A percentile compares a stretch with the other conserved stretches of the same genome.
phyloP scores from a whole-genome alignment of 2,797 vertebrate genomes.

The Petrocephalus sullivani region DNA sequence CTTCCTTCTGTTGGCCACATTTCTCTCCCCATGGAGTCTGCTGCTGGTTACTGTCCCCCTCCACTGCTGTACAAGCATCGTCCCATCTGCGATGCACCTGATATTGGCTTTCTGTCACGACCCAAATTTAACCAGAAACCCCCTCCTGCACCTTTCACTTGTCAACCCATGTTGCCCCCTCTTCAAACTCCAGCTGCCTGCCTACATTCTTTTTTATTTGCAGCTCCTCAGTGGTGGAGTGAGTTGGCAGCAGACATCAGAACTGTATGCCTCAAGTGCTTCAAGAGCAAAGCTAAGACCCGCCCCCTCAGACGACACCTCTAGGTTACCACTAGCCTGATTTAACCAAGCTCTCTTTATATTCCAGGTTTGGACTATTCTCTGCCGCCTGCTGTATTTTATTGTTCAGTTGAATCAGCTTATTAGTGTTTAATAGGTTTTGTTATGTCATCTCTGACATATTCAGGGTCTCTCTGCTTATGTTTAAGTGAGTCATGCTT shows the following conservation, averaged over 20 bases:
- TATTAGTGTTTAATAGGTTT: slow-evolving; percentile 1
- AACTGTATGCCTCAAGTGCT: background rate
- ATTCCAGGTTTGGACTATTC: background rate
- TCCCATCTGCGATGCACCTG: background rate
- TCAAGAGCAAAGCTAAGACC: background rate
- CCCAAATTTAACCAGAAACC: background rate
- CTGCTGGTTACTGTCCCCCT: background rate
- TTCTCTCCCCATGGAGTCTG: background rate
- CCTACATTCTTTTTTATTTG: slow-evolving; percentile 9
- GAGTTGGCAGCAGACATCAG: background rate
- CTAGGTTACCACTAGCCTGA: background rate
- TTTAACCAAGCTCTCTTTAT: background rate
- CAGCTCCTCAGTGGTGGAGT: background rate
- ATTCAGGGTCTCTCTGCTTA: background rate
- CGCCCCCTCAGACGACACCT: background rate
- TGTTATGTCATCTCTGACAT: background rate
- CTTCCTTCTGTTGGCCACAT: background rate
- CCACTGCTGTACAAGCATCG: background rate
- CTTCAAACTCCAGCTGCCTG: slow-evolving; percentile 12
- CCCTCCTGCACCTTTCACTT: background rate
- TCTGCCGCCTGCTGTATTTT: background rate
- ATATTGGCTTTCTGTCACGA: background rate
- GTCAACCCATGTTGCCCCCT: background rate
- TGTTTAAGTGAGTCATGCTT: background rate
- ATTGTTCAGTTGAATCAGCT: background rate